phyloP scores from a whole-genome alignment of 2,888 invertebrate species.

The Cheiracanthium punctorium region DNA sequence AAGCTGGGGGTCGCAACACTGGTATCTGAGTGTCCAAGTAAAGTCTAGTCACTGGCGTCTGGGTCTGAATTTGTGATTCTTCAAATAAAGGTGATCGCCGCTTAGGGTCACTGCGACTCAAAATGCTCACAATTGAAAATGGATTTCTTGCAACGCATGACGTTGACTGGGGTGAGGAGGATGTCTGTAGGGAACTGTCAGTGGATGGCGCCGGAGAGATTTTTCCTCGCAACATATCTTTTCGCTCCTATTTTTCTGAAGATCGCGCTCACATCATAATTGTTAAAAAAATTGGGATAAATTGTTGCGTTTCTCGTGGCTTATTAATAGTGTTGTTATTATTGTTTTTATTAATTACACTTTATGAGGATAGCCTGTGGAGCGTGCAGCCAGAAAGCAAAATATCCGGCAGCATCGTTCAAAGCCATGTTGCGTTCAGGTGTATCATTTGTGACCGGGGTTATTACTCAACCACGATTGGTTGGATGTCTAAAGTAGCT shows the following conservation, averaged over 20 bases:
- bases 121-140: constrained; percentile 65
- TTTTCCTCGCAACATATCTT: constrained; percentile 56
- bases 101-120: constrained; percentile 65
- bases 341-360: constrained; percentile 14
- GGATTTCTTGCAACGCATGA: constrained; percentile 60
- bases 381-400: constrained; percentile 20
- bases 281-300: not conserved
- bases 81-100: constrained; percentile 54
- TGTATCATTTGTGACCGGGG: constrained; percentile 54
- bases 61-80: constrained; percentile 28
- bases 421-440: constrained; percentile 65
- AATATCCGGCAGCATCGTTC: constrained; percentile 45
- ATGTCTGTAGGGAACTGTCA: constrained; percentile 63
- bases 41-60: constrained; percentile 47
- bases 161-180: constrained; percentile 55
- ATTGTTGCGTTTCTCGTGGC: not conserved
- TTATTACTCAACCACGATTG: constrained; percentile 43
- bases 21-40: constrained; percentile 64
- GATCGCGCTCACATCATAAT: not conserved
- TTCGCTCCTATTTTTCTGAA: constrained; percentile 32
- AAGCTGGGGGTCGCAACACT: constrained; percentile 56
- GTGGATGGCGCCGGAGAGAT: constrained; percentile 57
- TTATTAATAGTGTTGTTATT: constrained; percentile 3
- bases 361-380: not conserved
- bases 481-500: constrained; percentile 58